Base-by-base conservation (phyloP, 2,888 invertebrate genomes). In the Chrysotoxum bicinctum region DNA sequence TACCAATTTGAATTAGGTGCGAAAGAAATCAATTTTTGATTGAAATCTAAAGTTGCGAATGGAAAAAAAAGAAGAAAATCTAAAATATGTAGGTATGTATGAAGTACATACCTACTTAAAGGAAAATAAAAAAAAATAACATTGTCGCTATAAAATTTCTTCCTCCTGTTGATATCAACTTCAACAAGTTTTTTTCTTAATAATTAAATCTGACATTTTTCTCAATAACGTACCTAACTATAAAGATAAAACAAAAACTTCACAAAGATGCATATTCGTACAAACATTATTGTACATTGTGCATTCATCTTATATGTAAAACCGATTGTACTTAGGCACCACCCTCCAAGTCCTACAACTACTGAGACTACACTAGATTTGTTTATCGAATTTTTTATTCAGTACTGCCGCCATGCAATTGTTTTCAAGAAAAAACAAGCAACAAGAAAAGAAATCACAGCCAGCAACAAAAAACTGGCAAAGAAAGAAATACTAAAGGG, bases 301-400 rank as follows among this genome's bases (percentile, higher is more conserved):
- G n/a, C n/a, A 14, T 40, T 12, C 12, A 35, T 40, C n/a, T 40
- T n/a, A 37, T 16, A 43, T 35, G 19, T n/a, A 43, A 4, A 66
- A 30, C 48, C 35, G 60, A 74, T 60, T 75, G 21, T 75, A 21
- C 56, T 52, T 58, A 66, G 66, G 72, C 48, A 60, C 66, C 72
- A 14, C 23, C 12, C 48, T 19, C 19, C 19, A 45, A 45, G 10
- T 19, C 72, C 40, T 14, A 4, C 37, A 37, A 14, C 1, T 10
- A 10, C 62, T n/a, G n/a, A 50, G 4, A 37, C 70, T 45, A 66
- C 76, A 76, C 66, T 32, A 81, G 50, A 14, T 76, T 70, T 76
- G 56, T 75, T 21, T 62, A 21, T 52, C 16, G 52, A 43, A 16
- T 19, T 21, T 50, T 35, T 21, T 19, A 43, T 12, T 76, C 50